A percentile compares a stretch with the other conserved stretches of the same genome.
These are phyloP conservation scores for Epicampocera succincta DNA, from an alignment of 2,888 invertebrate species.

Conservation along the genomic window DNA sequence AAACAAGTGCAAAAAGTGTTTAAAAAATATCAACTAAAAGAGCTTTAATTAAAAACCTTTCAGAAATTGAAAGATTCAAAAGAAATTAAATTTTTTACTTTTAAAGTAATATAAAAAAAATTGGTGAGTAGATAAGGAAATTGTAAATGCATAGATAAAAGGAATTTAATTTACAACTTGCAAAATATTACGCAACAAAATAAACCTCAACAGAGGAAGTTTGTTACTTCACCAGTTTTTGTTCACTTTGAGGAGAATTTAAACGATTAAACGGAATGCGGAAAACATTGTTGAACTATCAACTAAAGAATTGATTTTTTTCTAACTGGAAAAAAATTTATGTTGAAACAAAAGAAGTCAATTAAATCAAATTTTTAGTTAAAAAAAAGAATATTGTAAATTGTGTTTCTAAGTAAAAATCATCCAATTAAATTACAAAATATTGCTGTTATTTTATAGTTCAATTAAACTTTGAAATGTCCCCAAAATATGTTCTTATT, in stretches of 20 bases:
- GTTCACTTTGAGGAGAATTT: too few relatives aligned
- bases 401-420: too few relatives aligned
- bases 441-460: too few relatives aligned
- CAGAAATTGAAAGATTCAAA: not conserved
- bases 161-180: not conserved
- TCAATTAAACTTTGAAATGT: too few relatives aligned
- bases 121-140: slow-evolving; percentile 35
- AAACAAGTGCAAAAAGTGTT: slow-evolving; percentile 45
- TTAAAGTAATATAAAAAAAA: slow-evolving; percentile 5
- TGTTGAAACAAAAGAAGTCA: too few relatives aligned
- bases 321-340: too few relatives aligned
- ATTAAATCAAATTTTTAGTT: too few relatives aligned
- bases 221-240: not conserved
- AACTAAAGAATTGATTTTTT: not conserved
- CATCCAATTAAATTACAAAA: too few relatives aligned
- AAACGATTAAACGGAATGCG: too few relatives aligned
- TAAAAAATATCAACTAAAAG: slow-evolving; percentile 24
- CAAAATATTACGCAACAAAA: slow-evolving; percentile 53
- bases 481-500: too few relatives aligned
- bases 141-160: not conserved
- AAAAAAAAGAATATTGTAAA: too few relatives aligned
- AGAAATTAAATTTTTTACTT: not conserved
- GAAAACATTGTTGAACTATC: not conserved
- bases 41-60: not conserved
- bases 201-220: not conserved